Evolutionary conservation across 2,888 invertebrate species (phyloP), one percentile per base, ranked within the genome.

Genomic region (Leptarthrus brevirostris): DNA sequence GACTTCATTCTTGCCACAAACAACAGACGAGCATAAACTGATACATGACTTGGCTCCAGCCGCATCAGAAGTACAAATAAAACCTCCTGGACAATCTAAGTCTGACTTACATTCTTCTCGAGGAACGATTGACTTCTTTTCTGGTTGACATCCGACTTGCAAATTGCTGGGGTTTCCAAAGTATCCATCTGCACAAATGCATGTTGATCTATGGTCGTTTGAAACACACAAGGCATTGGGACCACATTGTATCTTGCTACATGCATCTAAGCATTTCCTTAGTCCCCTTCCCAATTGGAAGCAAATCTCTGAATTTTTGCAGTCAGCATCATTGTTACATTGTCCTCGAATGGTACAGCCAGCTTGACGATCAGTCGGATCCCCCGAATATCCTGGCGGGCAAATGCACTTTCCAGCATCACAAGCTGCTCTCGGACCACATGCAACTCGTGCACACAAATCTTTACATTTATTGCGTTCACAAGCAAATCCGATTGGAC

Each of bases 181-280:
- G 81, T 90, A 94, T 0, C 93, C 94, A 76, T 94, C 92, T 22
- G 91, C 88, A 81, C 96, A 96, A 75, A 95, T 91, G 81, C 96
- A 96, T 34, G 93, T 90, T 0, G 95, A 93, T 76, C 92, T 89
- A 83, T 96, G 96, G 80, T 92, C 92, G 80, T 93, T 91, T 14
- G 93, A 91, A 5, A 95, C 89, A 82, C 96, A 96, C 0, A 95
- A 84, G 2, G 96, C 95, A 83, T 96, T 96, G 0, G 95, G 95
- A 10, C 96, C 96, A 82, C 96, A 96, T 80, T 95, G 94, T 34
- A 93, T 87, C 85, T 94, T 94, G 77, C 91, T 91, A 81, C 96
- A 96, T 0, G 93, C 93, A 81, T 95, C 94, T 2, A 94, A 90
- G 83, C 95, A 96, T 84, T 93, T 93, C 72, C 95, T 87, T 2